These are phyloP conservation scores for Ischnura elegans DNA, from an alignment of 2,888 invertebrate species.

Conservation along the genomic window DNA sequence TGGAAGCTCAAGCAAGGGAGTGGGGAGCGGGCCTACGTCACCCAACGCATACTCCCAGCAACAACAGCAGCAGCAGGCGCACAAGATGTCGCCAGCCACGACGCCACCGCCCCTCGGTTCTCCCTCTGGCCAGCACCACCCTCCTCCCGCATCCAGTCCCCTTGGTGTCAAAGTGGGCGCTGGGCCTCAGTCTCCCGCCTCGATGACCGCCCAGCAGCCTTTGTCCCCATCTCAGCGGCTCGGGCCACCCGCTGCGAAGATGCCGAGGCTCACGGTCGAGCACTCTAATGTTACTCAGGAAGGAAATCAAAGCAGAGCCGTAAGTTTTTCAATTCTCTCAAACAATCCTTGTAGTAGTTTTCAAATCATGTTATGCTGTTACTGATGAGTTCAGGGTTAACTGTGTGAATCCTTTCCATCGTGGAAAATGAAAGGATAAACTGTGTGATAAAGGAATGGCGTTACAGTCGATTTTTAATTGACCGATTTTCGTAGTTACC, in stretches of 20 bases:
- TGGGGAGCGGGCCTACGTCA: conserved; percentile 71
- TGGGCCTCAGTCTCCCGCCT: conserved; percentile 77
- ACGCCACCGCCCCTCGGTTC: conserved; percentile 76
- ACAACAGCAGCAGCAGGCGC: conserved; percentile 74
- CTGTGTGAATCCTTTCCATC: too few species aligned
- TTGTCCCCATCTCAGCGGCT: conserved; percentile 78
- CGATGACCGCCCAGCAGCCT: conserved; percentile 73
- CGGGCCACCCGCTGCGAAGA: conserved; percentile 69
- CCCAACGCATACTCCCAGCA: conserved; percentile 75
- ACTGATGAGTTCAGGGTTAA: too few species aligned
- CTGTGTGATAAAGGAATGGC: too few species aligned
- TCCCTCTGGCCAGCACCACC: conserved; percentile 73
- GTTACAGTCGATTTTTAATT: too few species aligned
- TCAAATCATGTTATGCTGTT: too few species aligned
- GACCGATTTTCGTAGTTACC: too few species aligned
- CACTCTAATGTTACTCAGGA: conserved; percentile 31
- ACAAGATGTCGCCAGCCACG: conserved; percentile 74
- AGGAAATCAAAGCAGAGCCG: conserved; percentile 36
- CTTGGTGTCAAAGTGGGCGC: conserved; percentile 76
- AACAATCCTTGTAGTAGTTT: too few species aligned
- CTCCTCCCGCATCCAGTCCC: conserved; percentile 68
- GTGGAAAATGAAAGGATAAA: too few species aligned
- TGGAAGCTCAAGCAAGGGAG: conserved; percentile 79
- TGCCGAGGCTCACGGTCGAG: conserved; percentile 2
- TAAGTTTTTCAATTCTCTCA: too few species aligned